Conservation (phyloP, 2,113 vertebrate genomes). For the Alethe castanea region DNA sequence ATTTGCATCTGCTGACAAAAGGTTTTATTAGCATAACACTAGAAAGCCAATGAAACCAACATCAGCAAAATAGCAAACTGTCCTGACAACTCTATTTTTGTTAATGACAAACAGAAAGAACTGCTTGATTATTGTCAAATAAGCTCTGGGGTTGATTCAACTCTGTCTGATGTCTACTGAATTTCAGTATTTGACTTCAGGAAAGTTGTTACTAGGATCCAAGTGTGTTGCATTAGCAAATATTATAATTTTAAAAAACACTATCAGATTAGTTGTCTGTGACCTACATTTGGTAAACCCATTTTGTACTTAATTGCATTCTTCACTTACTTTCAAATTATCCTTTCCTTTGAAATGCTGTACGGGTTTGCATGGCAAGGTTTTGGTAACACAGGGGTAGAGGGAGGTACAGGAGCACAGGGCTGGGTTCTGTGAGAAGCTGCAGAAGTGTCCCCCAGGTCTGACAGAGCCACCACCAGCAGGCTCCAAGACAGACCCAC, state of each 20-base stretch:
- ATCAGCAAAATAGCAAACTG: not conserved
- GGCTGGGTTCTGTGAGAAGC: not conserved
- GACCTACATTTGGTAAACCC: not conserved
- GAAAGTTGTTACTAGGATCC: not conserved
- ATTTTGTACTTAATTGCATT: not conserved
- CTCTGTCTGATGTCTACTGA: not conserved
- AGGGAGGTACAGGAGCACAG: not conserved
- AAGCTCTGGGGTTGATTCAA: not conserved
- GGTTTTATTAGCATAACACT: not conserved
- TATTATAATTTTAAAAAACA: not conserved
- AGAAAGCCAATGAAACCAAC: not conserved
- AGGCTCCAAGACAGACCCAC: not conserved
- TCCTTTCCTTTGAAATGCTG: not conserved
- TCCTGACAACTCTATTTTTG: not conserved
- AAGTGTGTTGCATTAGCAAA: not conserved
- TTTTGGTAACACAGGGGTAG: accelerated
- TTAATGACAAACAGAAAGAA: not conserved
- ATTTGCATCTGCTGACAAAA: constrained; percentile 16
- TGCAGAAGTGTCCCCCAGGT: not conserved
- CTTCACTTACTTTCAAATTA: not conserved
- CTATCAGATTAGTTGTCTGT: not conserved
- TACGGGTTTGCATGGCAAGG: not conserved
- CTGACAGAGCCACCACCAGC: not conserved
- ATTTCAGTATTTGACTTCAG: not conserved
- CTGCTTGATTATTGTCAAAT: not conserved